phyloP scores from a whole-genome alignment of 1,140 invertebrate species.

The Armadillidium nasatum region DNA sequence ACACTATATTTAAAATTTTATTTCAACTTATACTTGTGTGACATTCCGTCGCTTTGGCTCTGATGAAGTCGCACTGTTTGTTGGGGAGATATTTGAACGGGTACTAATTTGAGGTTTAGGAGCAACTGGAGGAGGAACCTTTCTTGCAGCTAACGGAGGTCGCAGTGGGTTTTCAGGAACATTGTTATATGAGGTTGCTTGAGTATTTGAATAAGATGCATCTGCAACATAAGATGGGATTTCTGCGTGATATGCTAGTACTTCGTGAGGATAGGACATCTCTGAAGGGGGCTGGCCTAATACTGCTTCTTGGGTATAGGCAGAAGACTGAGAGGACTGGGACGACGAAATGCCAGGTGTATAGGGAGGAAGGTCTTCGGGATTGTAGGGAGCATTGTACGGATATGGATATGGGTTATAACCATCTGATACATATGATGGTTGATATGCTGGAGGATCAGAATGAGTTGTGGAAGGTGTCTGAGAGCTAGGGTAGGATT shows the following conservation, averaged over 20 bases:
- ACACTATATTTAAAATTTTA: neutral
- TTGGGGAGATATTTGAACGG: conserved; percentile 29
- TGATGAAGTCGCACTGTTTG: conserved; percentile 25
- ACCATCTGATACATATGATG: conserved; percentile 34
- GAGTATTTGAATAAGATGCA: conserved; percentile 31
- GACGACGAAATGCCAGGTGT: conserved; percentile 43
- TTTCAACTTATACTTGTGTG: conserved; percentile 40
- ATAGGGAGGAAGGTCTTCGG: conserved; percentile 41
- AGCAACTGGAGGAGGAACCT: conserved; percentile 42
- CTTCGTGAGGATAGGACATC: conserved; percentile 31
- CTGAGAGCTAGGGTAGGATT: conserved; percentile 40
- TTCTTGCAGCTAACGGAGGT: conserved; percentile 26
- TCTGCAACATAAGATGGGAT: conserved; percentile 42
- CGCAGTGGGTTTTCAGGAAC: conserved; percentile 32
- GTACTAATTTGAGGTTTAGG: conserved; percentile 37
- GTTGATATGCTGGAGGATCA: conserved; percentile 42
- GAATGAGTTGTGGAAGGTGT: conserved; percentile 44
- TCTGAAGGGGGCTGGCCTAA: conserved; percentile 35
- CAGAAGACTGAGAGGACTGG: conserved; percentile 42
- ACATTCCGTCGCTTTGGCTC: conserved; percentile 43
- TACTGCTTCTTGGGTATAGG: conserved; percentile 39
- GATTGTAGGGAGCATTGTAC: conserved; percentile 41
- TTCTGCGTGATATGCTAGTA: conserved; percentile 26
- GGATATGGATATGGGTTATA: conserved; percentile 42
- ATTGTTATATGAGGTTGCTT: conserved; percentile 34